Evolutionary conservation across 2,888 invertebrate genomes (phyloP).

Genomic region (Xylocampa areola): DNA sequence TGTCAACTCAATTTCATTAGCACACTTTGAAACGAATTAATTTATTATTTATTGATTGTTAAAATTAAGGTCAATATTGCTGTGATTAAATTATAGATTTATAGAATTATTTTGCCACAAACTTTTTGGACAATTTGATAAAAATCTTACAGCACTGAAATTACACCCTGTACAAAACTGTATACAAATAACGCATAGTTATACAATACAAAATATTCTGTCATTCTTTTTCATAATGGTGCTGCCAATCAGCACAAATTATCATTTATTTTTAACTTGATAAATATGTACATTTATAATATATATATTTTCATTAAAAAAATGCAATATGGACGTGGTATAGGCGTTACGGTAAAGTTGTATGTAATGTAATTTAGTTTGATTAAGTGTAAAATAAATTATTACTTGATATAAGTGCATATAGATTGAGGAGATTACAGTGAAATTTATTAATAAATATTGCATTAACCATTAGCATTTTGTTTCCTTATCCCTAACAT

Average conservation of each 20-base stretch:
- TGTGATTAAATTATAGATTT: constrained; percentile 84
- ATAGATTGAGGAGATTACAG: constrained; percentile 87
- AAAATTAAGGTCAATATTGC: constrained; percentile 73
- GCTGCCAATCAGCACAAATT: constrained; percentile 71
- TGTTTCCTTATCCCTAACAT: constrained; percentile 66
- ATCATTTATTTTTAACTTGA: constrained; percentile 58
- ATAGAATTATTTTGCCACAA: constrained; percentile 72
- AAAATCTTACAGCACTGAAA: constrained; percentile 40
- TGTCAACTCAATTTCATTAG: constrained; percentile 64
- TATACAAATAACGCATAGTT: constrained; percentile 55
- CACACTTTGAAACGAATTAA: constrained; percentile 78
- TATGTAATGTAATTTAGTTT: constrained; percentile 78
- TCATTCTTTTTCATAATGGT: constrained; percentile 56
- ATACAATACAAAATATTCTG: constrained; percentile 31
- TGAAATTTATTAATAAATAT: constrained; percentile 89
- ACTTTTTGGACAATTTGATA: constrained; percentile 37
- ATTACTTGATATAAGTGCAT: constrained; percentile 85
- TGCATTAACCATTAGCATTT: constrained; percentile 83
- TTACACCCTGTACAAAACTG: constrained; percentile 61
- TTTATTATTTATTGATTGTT: constrained; percentile 81
- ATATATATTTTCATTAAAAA: constrained; percentile 81
- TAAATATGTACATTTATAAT: constrained; percentile 69
- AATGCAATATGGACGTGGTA: constrained; percentile 84
- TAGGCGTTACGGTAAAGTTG: constrained; percentile 74
- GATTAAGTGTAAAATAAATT: constrained; percentile 87